These are phyloP conservation scores for Sebastes nivosus DNA, from an alignment of 2,797 vertebrate genomes.

Conservation along the genomic window DNA sequence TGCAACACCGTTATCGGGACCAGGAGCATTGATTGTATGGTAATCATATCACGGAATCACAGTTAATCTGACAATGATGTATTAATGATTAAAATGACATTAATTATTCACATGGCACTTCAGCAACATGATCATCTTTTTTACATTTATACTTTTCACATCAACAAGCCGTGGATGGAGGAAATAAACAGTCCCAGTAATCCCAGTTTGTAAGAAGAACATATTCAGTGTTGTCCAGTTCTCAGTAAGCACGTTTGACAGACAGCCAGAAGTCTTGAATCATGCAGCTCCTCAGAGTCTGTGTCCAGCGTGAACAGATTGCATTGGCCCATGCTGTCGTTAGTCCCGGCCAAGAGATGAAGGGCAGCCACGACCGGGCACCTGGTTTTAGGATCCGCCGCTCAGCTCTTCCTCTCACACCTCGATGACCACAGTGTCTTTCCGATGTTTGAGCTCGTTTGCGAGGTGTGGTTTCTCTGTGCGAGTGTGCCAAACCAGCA, in stretches of 20 bases:
- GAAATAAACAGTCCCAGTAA: conserved; percentile 18
- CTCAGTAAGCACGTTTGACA: conserved; percentile 30
- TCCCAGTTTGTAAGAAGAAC: conserved; percentile 24
- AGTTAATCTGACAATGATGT: conserved; percentile 26
- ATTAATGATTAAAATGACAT: conserved; percentile 29
- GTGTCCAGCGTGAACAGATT: conserved; percentile 10
- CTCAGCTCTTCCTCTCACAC: conserved; percentile 79
- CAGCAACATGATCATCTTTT: conserved; percentile 16
- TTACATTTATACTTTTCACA: conserved; percentile 48
- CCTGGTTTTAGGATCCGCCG: neutral
- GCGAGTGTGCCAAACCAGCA: conserved; percentile 98
- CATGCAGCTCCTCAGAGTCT: conserved; percentile 63
- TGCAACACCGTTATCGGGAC: neutral
- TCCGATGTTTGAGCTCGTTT: conserved; percentile 92
- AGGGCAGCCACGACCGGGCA: conserved; percentile 1
- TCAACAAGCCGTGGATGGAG: conserved; percentile 28
- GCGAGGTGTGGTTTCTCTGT: conserved; percentile 96
- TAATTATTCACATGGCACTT: conserved; percentile 44
- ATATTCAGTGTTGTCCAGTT: conserved; percentile 11
- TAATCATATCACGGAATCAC: conserved; percentile 14
- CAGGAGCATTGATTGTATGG: neutral
- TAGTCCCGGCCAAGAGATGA: conserved; percentile 30
- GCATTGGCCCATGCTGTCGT: neutral
- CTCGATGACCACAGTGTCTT: conserved; percentile 93
- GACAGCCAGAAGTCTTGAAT: conserved; percentile 40